Evolutionary conservation across 2,113 vertebrate species (phyloP).

Genomic region (Zosterops lateralis): DNA sequence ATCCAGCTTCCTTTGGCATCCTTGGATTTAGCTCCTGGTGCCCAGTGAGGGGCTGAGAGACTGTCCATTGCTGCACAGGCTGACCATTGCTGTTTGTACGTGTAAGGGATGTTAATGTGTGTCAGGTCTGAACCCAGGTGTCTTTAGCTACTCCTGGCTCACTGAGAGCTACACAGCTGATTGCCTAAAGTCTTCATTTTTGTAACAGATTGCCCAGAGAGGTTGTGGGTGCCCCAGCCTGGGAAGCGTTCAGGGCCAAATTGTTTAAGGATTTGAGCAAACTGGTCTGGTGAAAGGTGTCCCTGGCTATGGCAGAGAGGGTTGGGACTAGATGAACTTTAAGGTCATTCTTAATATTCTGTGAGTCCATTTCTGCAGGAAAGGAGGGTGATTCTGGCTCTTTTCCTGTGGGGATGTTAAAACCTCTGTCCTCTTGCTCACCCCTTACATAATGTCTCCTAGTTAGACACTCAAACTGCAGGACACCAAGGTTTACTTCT

Average conservation of each 20-base stretch:
- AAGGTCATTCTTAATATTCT: background rate
- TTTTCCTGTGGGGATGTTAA: background rate
- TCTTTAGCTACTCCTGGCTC: background rate
- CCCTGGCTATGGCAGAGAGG: rapidly evolving
- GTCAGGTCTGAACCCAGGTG: background rate
- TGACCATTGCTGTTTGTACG: rapidly evolving
- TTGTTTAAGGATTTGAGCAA: background rate
- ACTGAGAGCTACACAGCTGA: background rate
- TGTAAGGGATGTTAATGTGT: rapidly evolving
- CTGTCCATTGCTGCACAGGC: background rate
- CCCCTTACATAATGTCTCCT: background rate
- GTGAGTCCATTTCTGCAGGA: background rate
- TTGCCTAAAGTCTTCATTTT: background rate
- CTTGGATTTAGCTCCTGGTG: background rate
- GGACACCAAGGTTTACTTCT: background rate
- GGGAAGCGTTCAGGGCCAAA: background rate
- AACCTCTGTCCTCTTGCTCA: background rate
- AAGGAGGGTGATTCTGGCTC: background rate
- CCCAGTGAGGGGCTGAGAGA: rapidly evolving
- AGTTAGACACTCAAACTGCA: background rate
- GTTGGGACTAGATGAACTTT: background rate
- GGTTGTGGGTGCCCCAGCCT: background rate
- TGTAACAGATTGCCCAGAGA: background rate
- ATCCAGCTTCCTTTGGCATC: background rate
- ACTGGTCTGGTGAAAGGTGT: background rate